Base-by-base conservation (phyloP, 2,888 invertebrate species). In the Vandiemenella viatica region DNA sequence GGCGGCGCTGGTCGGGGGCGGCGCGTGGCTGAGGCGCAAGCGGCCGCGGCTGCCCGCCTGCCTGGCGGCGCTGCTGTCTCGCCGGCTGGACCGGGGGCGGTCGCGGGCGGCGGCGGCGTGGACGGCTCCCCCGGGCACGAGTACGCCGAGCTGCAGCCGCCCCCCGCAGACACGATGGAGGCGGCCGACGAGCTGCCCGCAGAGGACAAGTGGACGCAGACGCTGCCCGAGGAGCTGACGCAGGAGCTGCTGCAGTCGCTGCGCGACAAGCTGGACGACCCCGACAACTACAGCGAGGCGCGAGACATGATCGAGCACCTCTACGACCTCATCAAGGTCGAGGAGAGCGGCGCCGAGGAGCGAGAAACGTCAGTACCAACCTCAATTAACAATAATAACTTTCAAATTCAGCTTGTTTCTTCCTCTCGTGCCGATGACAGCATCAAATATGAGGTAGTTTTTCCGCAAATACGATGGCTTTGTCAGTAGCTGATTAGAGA, bases 241-340 rank as follows among this genome's bases (percentile, higher is more conserved):
- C 76, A 79, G 56, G 84, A 85, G 58, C 71, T 84, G 45, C 65
- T 85, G 51, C 78, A 76, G 56, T 76, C 77, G 54, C 66, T 85
- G 15, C 72, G 79, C 49, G 77, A 79, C 56, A 76, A 78, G 58
- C 63, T 85, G 6, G 80, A 82, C 57, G 80, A 79, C 60, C 83
- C 83, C 0, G 75, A 78, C 48, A 79, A 81, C 50, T 82, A 81
- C 57, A 75, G 77, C 47, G 80, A 83, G 60, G 83, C 84, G 2
- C 70, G 80, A 37, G 82, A 83, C 63, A 80, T 81, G 70, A 84
- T 85, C 52, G 83, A 84, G 60, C 79, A 81, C 58, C 67, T 83
- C 5, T 83, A 83, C 59, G 83, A 82, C 62, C 71, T 81, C 46
- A 80, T 83, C 43, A 80, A 82, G 61, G 42, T 42, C 13, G 80